These are phyloP conservation scores for Pherbina coryleti DNA, from an alignment of 2,888 invertebrate species.

Conservation along the genomic window DNA sequence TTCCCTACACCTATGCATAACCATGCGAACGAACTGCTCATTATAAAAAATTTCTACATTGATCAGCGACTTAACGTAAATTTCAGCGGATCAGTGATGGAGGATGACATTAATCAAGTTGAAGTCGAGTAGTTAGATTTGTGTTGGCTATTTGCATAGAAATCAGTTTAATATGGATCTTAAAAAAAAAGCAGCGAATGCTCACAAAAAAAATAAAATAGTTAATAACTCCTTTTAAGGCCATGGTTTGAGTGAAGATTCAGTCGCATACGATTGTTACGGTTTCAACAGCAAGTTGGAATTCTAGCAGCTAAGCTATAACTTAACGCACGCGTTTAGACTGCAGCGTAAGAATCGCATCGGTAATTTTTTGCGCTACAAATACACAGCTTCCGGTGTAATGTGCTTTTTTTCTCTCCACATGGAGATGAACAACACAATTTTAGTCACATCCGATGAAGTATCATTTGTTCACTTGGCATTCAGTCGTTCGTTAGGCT, in stretches of 20 bases:
- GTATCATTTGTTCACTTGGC: conserved; percentile 35
- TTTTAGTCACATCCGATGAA: conserved; percentile 58
- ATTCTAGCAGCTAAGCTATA: too few species aligned
- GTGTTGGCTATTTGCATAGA: neutral
- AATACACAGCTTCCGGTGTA: conserved; percentile 23
- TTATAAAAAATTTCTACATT: neutral
- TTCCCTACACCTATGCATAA: neutral
- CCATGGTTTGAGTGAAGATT: neutral
- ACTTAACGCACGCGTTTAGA: too few species aligned
- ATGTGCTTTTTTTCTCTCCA: neutral
- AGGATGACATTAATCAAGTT: conserved; percentile 10
- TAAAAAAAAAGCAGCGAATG: too few species aligned
- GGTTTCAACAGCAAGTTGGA: too few species aligned
- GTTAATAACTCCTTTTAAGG: neutral
- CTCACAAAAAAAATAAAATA: too few species aligned
- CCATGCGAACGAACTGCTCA: neutral
- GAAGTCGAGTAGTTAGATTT: neutral
- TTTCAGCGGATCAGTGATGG: neutral
- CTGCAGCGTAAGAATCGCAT: conserved; percentile 14
- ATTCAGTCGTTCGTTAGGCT: conserved; percentile 15
- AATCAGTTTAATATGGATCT: too few species aligned
- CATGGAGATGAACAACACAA: conserved; percentile 56
- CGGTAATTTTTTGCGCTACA: conserved; percentile 19
- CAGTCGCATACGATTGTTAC: neutral
- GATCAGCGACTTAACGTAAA: neutral